A percentile compares a stretch with the other conserved stretches of the same genome.
phyloP scores from a whole-genome alignment of 2,797 vertebrate genomes.

The Tapirus indicus region DNA sequence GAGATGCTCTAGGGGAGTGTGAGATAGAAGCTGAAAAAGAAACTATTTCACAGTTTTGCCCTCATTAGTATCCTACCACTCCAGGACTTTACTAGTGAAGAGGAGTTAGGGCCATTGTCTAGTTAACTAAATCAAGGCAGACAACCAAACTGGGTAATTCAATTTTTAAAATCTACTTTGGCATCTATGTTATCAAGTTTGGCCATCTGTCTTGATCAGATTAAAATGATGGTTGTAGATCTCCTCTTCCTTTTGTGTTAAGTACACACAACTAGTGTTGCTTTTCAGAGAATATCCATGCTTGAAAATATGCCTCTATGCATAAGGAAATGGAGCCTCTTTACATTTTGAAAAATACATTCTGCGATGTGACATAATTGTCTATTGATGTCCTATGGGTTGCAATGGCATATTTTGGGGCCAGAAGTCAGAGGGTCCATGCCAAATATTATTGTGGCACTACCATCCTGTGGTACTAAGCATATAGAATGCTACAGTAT shows the following conservation, averaged over 20 bases:
- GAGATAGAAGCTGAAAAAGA: not conserved
- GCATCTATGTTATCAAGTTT: slow-evolving; percentile 63
- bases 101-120: slow-evolving; percentile 46
- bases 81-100: not conserved
- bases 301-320: not conserved
- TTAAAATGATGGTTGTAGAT: slow-evolving; percentile 41
- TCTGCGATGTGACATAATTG: not conserved
- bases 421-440: not conserved
- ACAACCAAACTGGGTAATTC: slow-evolving; percentile 54
- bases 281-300: not conserved
- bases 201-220: slow-evolving; percentile 66
- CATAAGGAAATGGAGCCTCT: not conserved
- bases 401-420: not conserved
- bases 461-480: not conserved
- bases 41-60: not conserved
- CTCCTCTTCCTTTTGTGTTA: not conserved
- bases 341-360: slow-evolving; percentile 18
- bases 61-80: not conserved
- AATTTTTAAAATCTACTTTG: slow-evolving; percentile 67
- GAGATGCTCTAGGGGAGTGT: not conserved
- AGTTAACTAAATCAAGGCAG: slow-evolving; percentile 67
- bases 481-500: not conserved
- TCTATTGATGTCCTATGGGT: not conserved
- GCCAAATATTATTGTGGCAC: not conserved
- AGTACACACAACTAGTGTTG: not conserved